phyloP scores from a whole-genome alignment of 2,113 vertebrate genomes.

The Oxyruncus cristatus region DNA sequence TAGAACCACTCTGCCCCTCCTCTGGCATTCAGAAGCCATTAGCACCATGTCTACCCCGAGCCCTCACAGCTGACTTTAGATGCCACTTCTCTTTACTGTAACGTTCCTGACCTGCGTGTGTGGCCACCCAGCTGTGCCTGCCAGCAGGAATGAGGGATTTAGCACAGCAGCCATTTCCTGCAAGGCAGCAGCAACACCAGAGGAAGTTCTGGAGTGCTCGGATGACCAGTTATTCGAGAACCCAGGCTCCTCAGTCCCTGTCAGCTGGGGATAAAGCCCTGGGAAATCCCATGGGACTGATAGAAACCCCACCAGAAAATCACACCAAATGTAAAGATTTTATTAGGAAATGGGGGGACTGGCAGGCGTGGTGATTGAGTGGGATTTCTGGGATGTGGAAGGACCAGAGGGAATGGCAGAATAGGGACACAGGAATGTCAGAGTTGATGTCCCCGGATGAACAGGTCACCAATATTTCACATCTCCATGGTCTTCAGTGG shows the following conservation, averaged over 20 bases:
- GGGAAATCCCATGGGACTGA: not conserved
- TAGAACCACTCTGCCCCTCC: not conserved
- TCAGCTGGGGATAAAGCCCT: not conserved
- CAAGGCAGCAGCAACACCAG: not conserved
- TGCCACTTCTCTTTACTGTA: not conserved
- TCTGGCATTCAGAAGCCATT: not conserved
- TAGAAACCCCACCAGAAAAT: not conserved
- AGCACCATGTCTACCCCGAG: not conserved
- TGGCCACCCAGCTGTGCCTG: not conserved
- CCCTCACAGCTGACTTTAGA: not conserved
- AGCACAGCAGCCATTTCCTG: not conserved
- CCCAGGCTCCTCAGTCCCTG: not conserved
- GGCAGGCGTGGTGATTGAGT: accelerated
- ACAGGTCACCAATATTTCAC: not conserved
- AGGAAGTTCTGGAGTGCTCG: not conserved
- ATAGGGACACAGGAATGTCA: not conserved
- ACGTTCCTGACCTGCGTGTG: not conserved
- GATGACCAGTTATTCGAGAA: not conserved
- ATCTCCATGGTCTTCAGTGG: not conserved
- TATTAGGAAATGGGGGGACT: not conserved
- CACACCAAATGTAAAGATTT: accelerated
- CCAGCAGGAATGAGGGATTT: not conserved
- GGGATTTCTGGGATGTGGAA: not conserved
- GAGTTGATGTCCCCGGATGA: not conserved
- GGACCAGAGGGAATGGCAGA: not conserved